Evolutionary conservation across 2,113 vertebrate species (phyloP).

Genomic region (Ammodytes dubius): DNA sequence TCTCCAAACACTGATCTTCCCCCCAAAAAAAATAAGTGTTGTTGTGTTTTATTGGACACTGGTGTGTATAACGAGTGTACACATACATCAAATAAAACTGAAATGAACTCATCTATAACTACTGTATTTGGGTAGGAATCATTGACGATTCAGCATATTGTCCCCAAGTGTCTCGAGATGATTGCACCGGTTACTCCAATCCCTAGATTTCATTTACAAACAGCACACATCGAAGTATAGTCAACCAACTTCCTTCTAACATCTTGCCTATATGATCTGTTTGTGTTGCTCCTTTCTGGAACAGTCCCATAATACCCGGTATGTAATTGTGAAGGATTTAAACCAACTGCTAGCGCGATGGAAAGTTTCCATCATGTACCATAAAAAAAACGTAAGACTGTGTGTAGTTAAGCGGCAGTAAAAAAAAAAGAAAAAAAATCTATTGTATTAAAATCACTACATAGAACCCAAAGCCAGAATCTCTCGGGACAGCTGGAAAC

Average conservation of each 20-base stretch:
- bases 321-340: not conserved
- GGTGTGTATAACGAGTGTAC: not conserved
- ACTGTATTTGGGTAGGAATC: not conserved
- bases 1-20: not conserved
- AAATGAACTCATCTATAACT: not conserved
- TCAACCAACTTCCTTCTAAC: not conserved
- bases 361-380: not conserved
- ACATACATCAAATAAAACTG: not conserved
- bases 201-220: slow-evolving; percentile 4
- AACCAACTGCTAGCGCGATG: not conserved
- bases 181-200: not conserved
- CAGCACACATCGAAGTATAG: not conserved
- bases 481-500: slow-evolving; percentile 26
- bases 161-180: not conserved
- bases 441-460: slow-evolving; percentile 17
- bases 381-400: not conserved
- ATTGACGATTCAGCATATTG: not conserved
- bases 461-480: slow-evolving; percentile 19
- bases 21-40: too few species aligned
- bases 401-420: not conserved
- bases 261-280: not conserved
- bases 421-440: not conserved
- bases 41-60: not conserved
- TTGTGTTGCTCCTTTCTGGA: slow-evolving; percentile 16
- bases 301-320: not conserved